Evolutionary conservation across 2,888 invertebrate genomes (phyloP).

Genomic region (Blomia tropicalis): DNA sequence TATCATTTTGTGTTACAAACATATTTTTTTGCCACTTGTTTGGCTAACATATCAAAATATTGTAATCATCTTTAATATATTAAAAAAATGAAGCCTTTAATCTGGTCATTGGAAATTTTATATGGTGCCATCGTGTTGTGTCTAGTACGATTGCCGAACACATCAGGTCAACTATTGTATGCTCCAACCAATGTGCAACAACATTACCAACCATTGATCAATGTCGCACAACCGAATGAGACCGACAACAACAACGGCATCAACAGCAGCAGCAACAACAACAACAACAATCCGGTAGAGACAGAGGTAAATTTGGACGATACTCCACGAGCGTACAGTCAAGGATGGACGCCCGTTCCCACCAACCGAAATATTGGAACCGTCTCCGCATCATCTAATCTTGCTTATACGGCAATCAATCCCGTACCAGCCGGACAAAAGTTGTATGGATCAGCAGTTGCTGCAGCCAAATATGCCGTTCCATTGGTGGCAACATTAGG

Average conservation of each 20-base stretch:
- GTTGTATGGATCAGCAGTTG: not conserved
- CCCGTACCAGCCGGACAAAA: not conserved
- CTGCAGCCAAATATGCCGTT: not conserved
- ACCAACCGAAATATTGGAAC: not conserved
- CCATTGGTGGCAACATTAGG: not conserved
- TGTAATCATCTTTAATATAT: no score
- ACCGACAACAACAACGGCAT: not conserved
- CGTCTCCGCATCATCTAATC: not conserved
- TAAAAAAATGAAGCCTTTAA: not conserved
- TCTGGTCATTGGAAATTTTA: not conserved
- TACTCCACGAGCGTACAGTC: not conserved
- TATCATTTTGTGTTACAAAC: no score
- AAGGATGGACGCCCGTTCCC: not conserved
- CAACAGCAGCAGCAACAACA: not conserved
- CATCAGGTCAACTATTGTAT: not conserved
- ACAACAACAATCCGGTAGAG: not conserved
- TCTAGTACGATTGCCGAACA: not conserved
- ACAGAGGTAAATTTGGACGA: no score
- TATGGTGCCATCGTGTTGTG: not conserved
- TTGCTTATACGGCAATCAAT: not conserved
- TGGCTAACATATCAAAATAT: no score
- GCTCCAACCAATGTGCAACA: not conserved
- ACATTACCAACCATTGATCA: constrained; percentile 3
- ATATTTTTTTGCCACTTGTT: no score
- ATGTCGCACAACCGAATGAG: not conserved